Evolutionary conservation across 2,888 invertebrate species (phyloP).

Genomic region (Conomelus anceps): DNA sequence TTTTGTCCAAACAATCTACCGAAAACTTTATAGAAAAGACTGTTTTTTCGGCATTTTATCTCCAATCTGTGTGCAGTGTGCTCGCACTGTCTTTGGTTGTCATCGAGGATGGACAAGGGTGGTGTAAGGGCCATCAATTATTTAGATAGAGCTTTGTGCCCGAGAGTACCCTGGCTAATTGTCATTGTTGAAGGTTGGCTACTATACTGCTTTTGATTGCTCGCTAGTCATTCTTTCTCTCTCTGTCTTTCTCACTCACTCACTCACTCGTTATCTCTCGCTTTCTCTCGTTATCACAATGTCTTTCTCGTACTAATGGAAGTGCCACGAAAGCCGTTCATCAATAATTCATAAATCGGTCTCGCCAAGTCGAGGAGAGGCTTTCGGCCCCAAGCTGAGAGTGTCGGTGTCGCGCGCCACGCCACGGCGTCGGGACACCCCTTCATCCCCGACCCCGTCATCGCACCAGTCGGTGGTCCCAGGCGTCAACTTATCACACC

Average conservation of each 20-base stretch:
- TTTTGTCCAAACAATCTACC: too few relatives aligned
- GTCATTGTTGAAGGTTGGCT: neutral
- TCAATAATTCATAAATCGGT: neutral
- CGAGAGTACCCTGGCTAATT: neutral
- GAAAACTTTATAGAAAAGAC: too few relatives aligned
- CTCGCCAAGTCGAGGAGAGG: neutral
- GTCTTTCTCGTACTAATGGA: neutral
- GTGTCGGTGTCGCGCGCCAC: neutral
- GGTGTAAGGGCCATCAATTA: neutral
- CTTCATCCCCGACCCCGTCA: neutral
- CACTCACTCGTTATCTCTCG: neutral
- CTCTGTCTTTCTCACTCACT: neutral
- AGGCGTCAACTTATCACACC: neutral
- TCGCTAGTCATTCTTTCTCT: neutral
- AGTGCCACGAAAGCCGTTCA: neutral
- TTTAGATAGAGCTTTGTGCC: neutral
- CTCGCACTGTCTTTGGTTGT: neutral
- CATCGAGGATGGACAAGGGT: neutral
- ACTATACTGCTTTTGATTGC: neutral
- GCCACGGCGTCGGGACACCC: neutral
- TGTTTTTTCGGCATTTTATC: too few relatives aligned
- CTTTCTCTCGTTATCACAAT: neutral
- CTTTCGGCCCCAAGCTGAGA: neutral
- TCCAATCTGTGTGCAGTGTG: neutral
- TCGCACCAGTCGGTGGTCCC: neutral